Conservation (phyloP, 2,888 invertebrate species). For the Callyntrura sp. region DNA sequence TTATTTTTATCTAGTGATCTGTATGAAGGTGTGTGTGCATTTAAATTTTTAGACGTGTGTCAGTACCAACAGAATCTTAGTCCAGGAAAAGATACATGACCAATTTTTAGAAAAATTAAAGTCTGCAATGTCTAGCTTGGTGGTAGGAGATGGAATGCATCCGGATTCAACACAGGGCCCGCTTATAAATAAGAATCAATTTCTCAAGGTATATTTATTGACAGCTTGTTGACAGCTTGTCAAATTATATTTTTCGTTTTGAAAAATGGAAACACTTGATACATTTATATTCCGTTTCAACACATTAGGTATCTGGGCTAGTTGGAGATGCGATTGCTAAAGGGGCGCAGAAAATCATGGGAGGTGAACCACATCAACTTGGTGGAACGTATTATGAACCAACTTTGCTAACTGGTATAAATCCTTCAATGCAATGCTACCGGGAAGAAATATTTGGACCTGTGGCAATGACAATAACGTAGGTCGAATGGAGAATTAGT, state of each 20-base stretch:
- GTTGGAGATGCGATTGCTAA: constrained; percentile 94
- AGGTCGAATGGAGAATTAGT: background rate
- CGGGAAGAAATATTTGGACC: constrained; percentile 98
- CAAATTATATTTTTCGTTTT: background rate
- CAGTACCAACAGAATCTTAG: constrained; percentile 95
- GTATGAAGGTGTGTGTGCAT: background rate
- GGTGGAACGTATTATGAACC: constrained; percentile 95
- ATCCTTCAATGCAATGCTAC: constrained; percentile 92
- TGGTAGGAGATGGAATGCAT: constrained; percentile 92
- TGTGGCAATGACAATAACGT: constrained; percentile 88
- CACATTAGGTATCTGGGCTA: constrained; percentile 88
- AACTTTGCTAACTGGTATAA: constrained; percentile 93
- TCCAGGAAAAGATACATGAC: constrained; percentile 92
- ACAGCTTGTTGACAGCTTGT: too few relatives aligned
- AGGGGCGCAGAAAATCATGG: constrained; percentile 92
- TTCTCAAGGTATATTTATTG: constrained; percentile 90
- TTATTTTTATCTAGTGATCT: too few relatives aligned
- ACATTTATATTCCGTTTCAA: constrained; percentile 33
- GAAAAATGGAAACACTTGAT: too few relatives aligned
- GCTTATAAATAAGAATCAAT: constrained; percentile 94
- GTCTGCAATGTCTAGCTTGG: constrained; percentile 89
- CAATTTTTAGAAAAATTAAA: constrained; percentile 91
- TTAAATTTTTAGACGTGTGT: constrained; percentile 92
- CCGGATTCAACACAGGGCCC: constrained; percentile 94
- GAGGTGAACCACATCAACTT: constrained; percentile 90